A percentile compares a stretch with the other conserved stretches of the same genome.
Evolutionary conservation across 2,797 vertebrate genomes (phyloP).

Genomic region (Syndactyla subalaris): DNA sequence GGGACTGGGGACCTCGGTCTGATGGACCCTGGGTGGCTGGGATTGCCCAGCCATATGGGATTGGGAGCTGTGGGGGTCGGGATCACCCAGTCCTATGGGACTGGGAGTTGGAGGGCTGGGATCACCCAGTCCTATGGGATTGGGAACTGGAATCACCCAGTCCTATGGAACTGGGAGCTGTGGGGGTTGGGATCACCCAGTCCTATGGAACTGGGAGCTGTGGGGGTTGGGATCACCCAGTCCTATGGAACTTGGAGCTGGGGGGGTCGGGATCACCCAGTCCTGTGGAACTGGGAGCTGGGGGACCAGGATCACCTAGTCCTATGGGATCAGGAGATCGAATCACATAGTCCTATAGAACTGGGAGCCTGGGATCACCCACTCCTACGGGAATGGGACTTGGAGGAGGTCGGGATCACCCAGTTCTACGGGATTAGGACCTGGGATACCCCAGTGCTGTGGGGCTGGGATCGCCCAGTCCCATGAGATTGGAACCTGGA

Average conservation of each 20-base stretch:
- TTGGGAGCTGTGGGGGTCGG: neutral
- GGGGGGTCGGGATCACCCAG: neutral
- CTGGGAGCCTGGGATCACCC: too few relatives aligned
- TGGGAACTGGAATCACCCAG: neutral
- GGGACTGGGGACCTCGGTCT: neutral
- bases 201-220: neutral
- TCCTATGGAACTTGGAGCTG: neutral
- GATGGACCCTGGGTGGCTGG: fast-evolving
- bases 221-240: neutral
- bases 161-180: neutral
- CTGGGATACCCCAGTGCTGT: neutral
- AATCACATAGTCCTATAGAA: neutral
- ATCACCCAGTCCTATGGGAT: neutral
- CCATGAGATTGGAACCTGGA: neutral
- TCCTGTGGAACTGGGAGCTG: neutral
- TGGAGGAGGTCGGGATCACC: neutral
- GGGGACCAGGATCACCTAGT: neutral
- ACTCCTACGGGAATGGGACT: too few relatives aligned
- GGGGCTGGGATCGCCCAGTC: neutral
- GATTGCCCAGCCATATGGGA: neutral
- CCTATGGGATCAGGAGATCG: neutral
- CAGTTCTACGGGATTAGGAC: neutral
- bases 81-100: neutral
- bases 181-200: too few relatives aligned
- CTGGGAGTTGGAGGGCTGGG: neutral